Base-by-base conservation (phyloP, 1,140 invertebrate species). In the Whitmania pigra region DNA sequence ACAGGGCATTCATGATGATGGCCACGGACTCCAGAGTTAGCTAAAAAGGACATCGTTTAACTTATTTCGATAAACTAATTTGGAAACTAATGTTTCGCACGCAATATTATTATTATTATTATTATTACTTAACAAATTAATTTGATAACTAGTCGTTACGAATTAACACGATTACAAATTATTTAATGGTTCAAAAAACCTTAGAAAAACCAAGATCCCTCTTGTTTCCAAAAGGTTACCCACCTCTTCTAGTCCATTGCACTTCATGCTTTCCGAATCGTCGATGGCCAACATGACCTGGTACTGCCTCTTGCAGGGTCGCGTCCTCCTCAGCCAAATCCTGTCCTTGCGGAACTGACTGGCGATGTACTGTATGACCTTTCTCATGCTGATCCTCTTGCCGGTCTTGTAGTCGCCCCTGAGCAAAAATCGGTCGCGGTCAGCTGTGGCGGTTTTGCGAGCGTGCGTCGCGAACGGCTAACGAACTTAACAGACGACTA, bases 341-440 rank as follows among this genome's bases (percentile, higher is more conserved):
- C 97, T 96, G 79, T 99, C 95, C 80, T 99, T 99, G 53, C 94
- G 87, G 82, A 97, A 99, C 80, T 98, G 90, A 77, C 94, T 97
- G 11, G 97, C 97, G 77, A 99, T 96, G 81, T 98, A 99, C 0
- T 94, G 91, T 78, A 99, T 97, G 3, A 88, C 86, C 82, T 95
- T 94, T 63, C 94, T 87, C 95, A 99, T 99, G 82, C 99, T 99
- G 25, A 99, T 89, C 43, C 97, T 85, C 76, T 93, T 92, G 9
- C 97, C 97, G 2, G 93, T 98, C 73, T 93, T 87, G 80, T 95
- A 99, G 82, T 99, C 96, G 74, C 93, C 93, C 76, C 90, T 85
- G 75, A 7, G 31, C 2, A 6, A 36, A 36, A 36, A 3, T 6
- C 2, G 31, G 31, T 36, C 31, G 31, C 31, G 6, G 6, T 36